Conservation (phyloP, 2,113 vertebrate species). For the Oncorhynchus clarkii region DNA sequence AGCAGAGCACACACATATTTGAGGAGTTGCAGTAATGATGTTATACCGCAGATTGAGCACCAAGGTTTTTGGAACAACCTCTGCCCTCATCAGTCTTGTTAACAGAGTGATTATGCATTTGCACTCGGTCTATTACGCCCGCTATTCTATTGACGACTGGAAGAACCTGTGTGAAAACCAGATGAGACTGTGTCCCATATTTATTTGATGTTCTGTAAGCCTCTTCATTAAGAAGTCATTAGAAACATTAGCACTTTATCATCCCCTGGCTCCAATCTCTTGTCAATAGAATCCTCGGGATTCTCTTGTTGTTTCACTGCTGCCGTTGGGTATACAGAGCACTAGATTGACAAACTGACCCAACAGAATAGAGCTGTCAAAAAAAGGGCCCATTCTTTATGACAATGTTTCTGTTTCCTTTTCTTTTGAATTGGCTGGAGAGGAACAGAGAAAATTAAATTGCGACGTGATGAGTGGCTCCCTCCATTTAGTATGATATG, state of each 20-base stretch:
- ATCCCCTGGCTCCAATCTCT: neutral
- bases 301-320: neutral
- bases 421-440: neutral
- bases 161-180: neutral
- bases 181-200: neutral
- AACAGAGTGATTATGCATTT: neutral
- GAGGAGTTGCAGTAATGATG: neutral
- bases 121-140: neutral
- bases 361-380: neutral
- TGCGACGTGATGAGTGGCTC: neutral
- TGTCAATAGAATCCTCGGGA: neutral
- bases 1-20: neutral
- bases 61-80: neutral
- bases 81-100: neutral
- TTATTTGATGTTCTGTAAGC: neutral
- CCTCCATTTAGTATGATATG: too few relatives aligned
- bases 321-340: neutral
- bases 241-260: neutral
- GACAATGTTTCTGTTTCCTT: neutral
- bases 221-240: conserved; percentile 11
- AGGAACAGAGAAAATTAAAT: neutral
- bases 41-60: neutral
- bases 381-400: neutral
- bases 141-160: neutral
- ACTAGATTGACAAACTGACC: neutral